Conservation (phyloP, 2,888 invertebrate genomes). For the Chrysodeixis includens region DNA sequence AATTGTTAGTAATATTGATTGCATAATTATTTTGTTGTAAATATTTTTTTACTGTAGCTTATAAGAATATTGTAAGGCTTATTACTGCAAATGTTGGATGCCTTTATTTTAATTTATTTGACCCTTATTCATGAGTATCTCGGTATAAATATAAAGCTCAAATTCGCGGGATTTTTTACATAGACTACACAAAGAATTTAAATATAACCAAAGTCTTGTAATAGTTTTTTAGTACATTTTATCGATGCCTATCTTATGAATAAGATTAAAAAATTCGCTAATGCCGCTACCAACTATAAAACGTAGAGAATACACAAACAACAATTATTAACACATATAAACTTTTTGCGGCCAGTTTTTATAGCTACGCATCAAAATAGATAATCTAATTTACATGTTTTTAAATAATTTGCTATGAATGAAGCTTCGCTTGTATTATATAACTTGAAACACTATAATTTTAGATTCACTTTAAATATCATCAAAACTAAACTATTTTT, state of each 20-base stretch:
- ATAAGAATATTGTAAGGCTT: no score
- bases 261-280: not conserved
- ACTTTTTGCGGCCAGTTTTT: not conserved
- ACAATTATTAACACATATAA: not conserved
- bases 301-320: not conserved
- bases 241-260: not conserved
- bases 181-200: not conserved
- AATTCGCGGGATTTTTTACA: no score
- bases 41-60: not conserved
- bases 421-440: not conserved
- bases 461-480: not conserved
- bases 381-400: conserved; percentile 5
- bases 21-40: not conserved
- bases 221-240: not conserved
- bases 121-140: no score
- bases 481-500: not conserved
- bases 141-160: no score
- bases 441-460: not conserved
- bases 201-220: not conserved
- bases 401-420: conserved; percentile 2
- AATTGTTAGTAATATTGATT: conserved; percentile 21
- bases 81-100: no score
- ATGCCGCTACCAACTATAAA: not conserved
- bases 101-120: no score
- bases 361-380: not conserved